phyloP scores from a whole-genome alignment of 2,888 invertebrate genomes.

The Mesopsocus fuscifrons region DNA sequence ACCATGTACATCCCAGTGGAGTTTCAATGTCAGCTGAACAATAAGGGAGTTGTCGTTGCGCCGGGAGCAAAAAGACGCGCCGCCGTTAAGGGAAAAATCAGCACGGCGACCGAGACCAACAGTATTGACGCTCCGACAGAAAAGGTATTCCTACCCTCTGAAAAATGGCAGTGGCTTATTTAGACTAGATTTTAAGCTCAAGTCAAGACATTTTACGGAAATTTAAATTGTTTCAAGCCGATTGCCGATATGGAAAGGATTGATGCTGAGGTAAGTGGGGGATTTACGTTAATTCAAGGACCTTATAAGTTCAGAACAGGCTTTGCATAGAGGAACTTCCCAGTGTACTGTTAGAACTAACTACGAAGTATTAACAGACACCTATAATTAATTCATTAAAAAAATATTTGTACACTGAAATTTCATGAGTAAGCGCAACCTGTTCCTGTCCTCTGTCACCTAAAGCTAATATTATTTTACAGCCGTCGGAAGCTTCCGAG shows the following conservation, averaged over 20 bases:
- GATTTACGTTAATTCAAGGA: too few relatives aligned
- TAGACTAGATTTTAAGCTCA: neutral
- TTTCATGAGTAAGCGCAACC: too few relatives aligned
- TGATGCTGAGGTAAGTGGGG: slow-evolving; percentile 8
- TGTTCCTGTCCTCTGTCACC: too few relatives aligned
- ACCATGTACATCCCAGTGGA: slow-evolving; percentile 67
- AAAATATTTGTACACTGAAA: too few relatives aligned
- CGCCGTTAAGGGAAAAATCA: slow-evolving; percentile 1
- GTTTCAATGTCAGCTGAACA: slow-evolving; percentile 36
- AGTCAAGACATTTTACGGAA: neutral
- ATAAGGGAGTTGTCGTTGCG: slow-evolving; percentile 22
- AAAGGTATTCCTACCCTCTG: too few relatives aligned
- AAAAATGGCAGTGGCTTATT: too few relatives aligned
- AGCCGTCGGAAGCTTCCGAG: slow-evolving; percentile 65
- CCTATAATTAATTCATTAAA: too few relatives aligned
- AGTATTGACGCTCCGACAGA: neutral
- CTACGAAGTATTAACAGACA: too few relatives aligned
- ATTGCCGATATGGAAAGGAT: neutral
- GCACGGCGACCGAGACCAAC: neutral
- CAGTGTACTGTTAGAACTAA: too few relatives aligned
- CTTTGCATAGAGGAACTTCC: too few relatives aligned
- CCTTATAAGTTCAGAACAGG: too few relatives aligned
- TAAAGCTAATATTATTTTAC: slow-evolving; percentile 18
- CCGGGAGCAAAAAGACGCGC: slow-evolving; percentile 10
- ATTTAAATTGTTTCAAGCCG: too few relatives aligned